phyloP scores from a whole-genome alignment of 1,140 invertebrate species.

The Colletes gigas region DNA sequence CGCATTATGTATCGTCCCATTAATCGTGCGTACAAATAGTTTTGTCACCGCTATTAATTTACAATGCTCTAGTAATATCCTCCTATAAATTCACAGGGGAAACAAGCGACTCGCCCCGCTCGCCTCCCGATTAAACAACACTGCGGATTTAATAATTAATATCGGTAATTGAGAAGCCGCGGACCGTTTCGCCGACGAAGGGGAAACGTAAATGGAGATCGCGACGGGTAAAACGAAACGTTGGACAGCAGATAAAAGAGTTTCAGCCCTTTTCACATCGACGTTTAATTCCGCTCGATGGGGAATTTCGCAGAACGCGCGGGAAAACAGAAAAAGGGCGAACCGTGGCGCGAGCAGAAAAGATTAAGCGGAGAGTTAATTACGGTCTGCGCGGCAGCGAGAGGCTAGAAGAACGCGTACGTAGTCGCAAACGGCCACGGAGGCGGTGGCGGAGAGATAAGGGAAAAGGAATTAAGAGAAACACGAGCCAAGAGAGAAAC shows the following conservation, averaged over 20 bases:
- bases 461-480: slow-evolving; percentile 31
- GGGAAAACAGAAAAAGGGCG: neutral
- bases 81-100: slow-evolving; percentile 13
- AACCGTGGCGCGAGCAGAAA: neutral
- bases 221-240: neutral
- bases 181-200: neutral
- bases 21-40: slow-evolving; percentile 42
- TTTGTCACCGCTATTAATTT: slow-evolving; percentile 46
- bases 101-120: too few species aligned
- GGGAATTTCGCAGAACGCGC: neutral
- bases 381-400: neutral
- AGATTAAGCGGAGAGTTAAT: slow-evolving; percentile 44
- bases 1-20: slow-evolving; percentile 25
- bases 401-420: neutral
- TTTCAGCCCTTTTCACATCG: neutral
- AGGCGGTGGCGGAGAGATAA: slow-evolving; percentile 16
- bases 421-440: neutral
- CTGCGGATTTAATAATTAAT: slow-evolving; percentile 16
- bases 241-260: neutral
- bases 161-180: neutral
- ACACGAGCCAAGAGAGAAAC: neutral
- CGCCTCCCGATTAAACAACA: slow-evolving; percentile 10
- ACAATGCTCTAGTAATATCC: slow-evolving; percentile 34
- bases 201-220: neutral
- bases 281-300: neutral